A percentile compares a stretch with the other conserved stretches of the same genome.
Evolutionary conservation across 2,888 invertebrate species (phyloP).

Genomic region (Zaprionus bogoriensis): DNA sequence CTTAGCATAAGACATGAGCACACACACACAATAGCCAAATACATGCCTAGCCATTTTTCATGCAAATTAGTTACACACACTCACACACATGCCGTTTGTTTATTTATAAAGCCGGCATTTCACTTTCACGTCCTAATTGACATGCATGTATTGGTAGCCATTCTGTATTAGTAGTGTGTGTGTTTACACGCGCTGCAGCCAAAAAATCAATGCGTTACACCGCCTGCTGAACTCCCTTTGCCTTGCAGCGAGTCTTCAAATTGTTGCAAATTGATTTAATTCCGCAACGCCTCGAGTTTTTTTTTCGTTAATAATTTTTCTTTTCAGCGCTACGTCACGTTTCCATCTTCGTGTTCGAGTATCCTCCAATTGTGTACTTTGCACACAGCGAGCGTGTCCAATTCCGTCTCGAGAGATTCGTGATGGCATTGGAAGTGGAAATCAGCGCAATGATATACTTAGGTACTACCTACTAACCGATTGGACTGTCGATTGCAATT

Average conservation of each 20-base stretch:
- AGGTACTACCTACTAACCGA: too few species aligned
- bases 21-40: neutral
- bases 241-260: constrained; percentile 22
- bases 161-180: neutral
- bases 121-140: constrained; percentile 15
- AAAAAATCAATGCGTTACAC: constrained; percentile 47
- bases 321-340: constrained; percentile 22
- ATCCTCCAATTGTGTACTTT: too few species aligned
- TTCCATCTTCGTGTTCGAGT: constrained; percentile 18
- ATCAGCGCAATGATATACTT: too few species aligned
- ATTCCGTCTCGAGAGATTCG: too few species aligned
- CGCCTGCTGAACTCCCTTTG: neutral
- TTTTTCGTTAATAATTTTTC: constrained; percentile 3
- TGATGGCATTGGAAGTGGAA: too few species aligned
- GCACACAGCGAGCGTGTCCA: too few species aligned
- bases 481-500: constrained; percentile 9
- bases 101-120: constrained; percentile 36
- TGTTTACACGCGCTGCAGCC: neutral
- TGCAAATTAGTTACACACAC: constrained; percentile 21
- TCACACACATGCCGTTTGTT: constrained; percentile 9
- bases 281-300: constrained; percentile 18
- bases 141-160: neutral
- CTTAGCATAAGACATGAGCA: constrained; percentile 3
- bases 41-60: constrained; percentile 4
- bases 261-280: constrained; percentile 54